Evolutionary conservation across 2,113 vertebrate genomes (phyloP).

Genomic region (Myiagra hebetior): DNA sequence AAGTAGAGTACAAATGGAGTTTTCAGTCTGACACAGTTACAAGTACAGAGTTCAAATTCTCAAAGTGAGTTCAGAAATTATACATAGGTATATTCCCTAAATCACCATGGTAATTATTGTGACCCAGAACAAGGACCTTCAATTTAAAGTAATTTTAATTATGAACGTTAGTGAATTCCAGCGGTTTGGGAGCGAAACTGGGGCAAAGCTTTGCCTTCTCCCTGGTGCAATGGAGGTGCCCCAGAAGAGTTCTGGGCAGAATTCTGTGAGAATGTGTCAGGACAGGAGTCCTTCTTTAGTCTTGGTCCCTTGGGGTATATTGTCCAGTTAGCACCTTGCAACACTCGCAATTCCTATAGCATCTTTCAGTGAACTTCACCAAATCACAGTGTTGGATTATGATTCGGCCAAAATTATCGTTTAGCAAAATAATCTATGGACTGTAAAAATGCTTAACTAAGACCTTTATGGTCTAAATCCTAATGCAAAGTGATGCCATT

Average conservation of each 20-base stretch:
- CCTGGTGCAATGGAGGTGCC: background rate
- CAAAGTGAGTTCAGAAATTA: background rate
- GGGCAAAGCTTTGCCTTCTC: background rate
- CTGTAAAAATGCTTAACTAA: background rate
- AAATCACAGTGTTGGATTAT: background rate
- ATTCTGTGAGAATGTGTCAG: background rate
- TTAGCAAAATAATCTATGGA: background rate
- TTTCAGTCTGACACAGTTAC: conserved; percentile 18
- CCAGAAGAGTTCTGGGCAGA: background rate
- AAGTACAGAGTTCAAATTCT: background rate
- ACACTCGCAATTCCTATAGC: background rate
- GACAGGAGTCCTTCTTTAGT: background rate
- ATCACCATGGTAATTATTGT: conserved; percentile 36
- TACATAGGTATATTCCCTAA: conserved; percentile 35
- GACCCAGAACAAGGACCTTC: conserved; percentile 20
- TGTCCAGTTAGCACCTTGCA: background rate
- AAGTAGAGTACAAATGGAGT: background rate
- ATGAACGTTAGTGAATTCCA: background rate
- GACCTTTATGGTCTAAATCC: background rate
- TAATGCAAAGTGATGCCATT: background rate
- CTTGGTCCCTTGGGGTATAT: background rate
- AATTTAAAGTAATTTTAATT: conserved; percentile 25
- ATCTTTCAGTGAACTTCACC: background rate
- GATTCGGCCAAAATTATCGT: background rate
- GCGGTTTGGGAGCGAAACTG: background rate